Evolutionary conservation across 2,888 invertebrate species (phyloP), one percentile per base, ranked within the genome.

Genomic region (Selenia dentaria): DNA sequence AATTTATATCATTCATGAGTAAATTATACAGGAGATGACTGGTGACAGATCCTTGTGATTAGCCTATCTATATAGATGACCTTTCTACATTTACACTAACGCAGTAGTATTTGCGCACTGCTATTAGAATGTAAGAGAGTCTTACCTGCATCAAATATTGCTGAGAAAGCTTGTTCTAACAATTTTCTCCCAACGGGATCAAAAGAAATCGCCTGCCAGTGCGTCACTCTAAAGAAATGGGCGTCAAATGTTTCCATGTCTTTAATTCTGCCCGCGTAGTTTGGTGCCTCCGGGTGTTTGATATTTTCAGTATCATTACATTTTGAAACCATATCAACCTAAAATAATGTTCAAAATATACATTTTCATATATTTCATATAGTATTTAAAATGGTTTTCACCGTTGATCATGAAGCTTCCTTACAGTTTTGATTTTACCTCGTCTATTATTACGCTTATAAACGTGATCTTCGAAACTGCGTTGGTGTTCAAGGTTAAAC

Each of bases 161-260:
- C 94, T 61, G 94, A 93, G 63, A 93, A 94, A 0, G 94, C 92
- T 1, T 92, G 91, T 67, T 95, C 96, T 56, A 96, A 81, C 8
- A 95, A 70, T 50, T 95, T 89, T 29, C 95, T 87, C 10, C 94
- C 92, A 81, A 93, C 92, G 0, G 94, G 94, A 63, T 95, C 94
- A 88, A 95, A 91, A 8, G 91, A 90, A 0, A 42, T 31, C 0
- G 92, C 93, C 66, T 94, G 94, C 54, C 92, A 92, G 47, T 92
- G 92, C 56, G 93, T 92, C 0, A 94, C 91, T 3, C 93, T 93
- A 65, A 94, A 94, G 67, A 94, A 94, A 2, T 92, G 91, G 0
- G 93, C 92, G 67, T 94, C 94, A 56, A 95, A 95, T 64, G 93
- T 93, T 6, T 83, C 79, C 8, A 94, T 77, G 9, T 91, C 86